Evolutionary conservation across 53 echinoderm and acorn worm genomes (phyloP).

Genomic region (Astropecten irregularis): DNA sequence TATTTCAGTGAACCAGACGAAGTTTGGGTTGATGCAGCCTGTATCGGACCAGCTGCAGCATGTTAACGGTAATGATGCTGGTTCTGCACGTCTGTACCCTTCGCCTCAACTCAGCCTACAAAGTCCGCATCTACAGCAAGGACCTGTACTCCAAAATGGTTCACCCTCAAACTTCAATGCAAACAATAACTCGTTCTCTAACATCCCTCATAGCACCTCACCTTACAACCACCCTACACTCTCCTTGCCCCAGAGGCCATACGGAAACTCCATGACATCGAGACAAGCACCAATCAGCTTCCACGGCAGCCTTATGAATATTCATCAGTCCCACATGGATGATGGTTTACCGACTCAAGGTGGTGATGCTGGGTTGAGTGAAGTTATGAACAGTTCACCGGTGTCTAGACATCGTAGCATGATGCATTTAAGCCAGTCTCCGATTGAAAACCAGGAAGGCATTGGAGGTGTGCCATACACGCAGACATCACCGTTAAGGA

Average conservation of each 20-base stretch:
- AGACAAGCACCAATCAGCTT: constrained; percentile 24
- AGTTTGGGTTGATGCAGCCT: constrained; percentile 22
- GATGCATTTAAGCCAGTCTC: constrained; percentile 15
- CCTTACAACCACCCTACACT: neutral
- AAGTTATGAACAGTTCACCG: constrained; percentile 7
- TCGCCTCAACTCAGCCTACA: neutral
- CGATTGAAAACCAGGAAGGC: neutral
- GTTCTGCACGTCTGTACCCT: neutral
- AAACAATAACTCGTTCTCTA: neutral
- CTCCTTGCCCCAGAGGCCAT: neutral
- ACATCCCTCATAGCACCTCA: neutral
- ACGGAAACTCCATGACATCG: neutral
- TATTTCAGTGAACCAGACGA: neutral
- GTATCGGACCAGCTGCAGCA: neutral
- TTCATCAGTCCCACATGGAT: constrained; percentile 11
- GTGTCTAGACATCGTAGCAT: constrained; percentile 21
- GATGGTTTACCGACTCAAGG: neutral
- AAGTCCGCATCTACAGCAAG: neutral
- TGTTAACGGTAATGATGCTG: neutral
- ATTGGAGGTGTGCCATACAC: neutral
- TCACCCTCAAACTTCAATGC: neutral
- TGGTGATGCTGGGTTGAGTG: neutral
- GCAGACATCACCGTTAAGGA: neutral
- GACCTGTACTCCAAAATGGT: neutral
- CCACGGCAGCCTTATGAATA: constrained; percentile 49